A percentile compares a stretch with the other conserved stretches of the same genome.
phyloP scores from a whole-genome alignment of 1,140 invertebrate species.

The Drosophila triauraria region DNA sequence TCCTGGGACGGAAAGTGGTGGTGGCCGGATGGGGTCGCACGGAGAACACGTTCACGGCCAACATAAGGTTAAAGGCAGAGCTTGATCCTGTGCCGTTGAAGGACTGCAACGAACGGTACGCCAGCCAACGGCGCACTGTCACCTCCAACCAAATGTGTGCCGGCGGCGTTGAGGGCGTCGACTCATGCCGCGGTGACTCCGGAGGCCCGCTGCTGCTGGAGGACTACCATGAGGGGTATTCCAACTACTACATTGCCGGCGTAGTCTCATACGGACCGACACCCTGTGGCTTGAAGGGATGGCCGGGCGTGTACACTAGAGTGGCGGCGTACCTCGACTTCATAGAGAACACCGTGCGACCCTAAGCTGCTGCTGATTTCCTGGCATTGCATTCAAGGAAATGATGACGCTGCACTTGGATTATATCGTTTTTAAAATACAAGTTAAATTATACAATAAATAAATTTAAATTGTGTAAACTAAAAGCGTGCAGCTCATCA shows the following conservation, averaged over 20 bases:
- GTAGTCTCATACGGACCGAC: slow-evolving; percentile 92
- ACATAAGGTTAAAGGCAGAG: slow-evolving; percentile 66
- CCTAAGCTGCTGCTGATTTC: slow-evolving; percentile 15
- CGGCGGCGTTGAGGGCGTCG: slow-evolving; percentile 88
- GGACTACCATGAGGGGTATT: slow-evolving; percentile 42
- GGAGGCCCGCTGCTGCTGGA: slow-evolving; percentile 85
- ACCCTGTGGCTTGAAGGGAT: slow-evolving; percentile 89
- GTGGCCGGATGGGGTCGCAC: slow-evolving; percentile 94
- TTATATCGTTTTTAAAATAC: slow-evolving; percentile 54
- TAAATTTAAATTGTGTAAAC: slow-evolving; percentile 57
- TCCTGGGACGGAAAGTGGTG: slow-evolving; percentile 86
- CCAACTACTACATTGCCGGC: slow-evolving; percentile 86
- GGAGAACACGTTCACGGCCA: slow-evolving; percentile 85
- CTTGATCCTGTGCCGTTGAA: slow-evolving; percentile 43
- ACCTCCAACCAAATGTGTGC: slow-evolving; percentile 87
- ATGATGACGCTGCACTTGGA: slow-evolving; percentile 9
- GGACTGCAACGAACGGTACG: slow-evolving; percentile 56
- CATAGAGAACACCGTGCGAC: slow-evolving; percentile 86
- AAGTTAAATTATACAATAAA: slow-evolving; percentile 72
- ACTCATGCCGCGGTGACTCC: slow-evolving; percentile 86
- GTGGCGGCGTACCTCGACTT: slow-evolving; percentile 89
- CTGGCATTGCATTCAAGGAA: not conserved
- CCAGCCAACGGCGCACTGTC: slow-evolving; percentile 47
- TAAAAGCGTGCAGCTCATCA: slow-evolving; percentile 49
- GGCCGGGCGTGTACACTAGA: slow-evolving; percentile 92